phyloP scores from a whole-genome alignment of 2,113 vertebrate species.

The Sphyrna mokarran region DNA sequence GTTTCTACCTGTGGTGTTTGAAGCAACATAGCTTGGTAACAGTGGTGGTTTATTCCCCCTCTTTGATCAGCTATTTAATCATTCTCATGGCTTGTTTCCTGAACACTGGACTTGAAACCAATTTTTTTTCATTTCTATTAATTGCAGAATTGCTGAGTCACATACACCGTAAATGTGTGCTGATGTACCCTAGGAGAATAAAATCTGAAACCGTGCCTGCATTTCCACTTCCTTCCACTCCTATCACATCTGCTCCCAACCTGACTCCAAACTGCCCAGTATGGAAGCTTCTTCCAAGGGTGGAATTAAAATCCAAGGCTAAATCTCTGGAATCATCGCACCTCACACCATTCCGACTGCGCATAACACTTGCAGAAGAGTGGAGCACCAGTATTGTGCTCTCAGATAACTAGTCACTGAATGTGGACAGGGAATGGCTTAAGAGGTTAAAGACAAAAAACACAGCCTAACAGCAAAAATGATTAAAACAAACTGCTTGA shows the following conservation, averaged over 20 bases:
- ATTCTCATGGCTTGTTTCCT: neutral
- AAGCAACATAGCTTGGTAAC: neutral
- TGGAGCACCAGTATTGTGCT: neutral
- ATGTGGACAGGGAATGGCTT: neutral
- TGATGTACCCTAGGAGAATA: neutral
- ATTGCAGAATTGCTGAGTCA: neutral
- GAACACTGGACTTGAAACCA: neutral
- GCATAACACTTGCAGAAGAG: neutral
- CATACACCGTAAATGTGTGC: neutral
- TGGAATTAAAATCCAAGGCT: neutral
- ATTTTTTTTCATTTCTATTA: neutral
- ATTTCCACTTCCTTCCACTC: neutral
- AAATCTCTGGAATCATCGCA: neutral
- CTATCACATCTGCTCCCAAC: neutral
- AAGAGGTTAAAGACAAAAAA: neutral
- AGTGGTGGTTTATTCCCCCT: neutral
- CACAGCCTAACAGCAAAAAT: neutral
- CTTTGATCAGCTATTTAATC: neutral
- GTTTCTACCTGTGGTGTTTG: slow-evolving; percentile 11
- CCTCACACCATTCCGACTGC: neutral
- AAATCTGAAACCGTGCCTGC: neutral
- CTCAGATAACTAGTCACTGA: neutral
- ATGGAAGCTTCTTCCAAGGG: neutral
- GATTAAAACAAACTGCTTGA: neutral
- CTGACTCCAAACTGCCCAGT: neutral